Base-by-base conservation (phyloP, 2,113 vertebrate genomes). In the Saiga tatarica region DNA sequence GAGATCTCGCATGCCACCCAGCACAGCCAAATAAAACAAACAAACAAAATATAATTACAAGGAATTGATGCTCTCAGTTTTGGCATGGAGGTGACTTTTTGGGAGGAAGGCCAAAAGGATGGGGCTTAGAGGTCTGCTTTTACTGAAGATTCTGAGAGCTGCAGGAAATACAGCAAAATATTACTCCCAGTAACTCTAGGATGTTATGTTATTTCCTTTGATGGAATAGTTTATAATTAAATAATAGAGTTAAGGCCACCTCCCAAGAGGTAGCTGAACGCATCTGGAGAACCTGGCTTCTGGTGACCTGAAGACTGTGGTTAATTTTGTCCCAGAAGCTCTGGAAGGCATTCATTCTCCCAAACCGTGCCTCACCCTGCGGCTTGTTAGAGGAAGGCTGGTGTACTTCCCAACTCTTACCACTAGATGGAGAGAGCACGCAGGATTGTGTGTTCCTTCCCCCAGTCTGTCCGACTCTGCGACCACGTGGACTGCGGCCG, bases 401-500 rank as follows among this genome's bases (percentile, higher is more conserved):
- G 15, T 84, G 95, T 92, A 47, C 62, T 60, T 94, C 45, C 71
- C 52, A 3, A 0, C 0, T 4, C 0, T 14, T 0, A 59, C 97
- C 97, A 93, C 95, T 47, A 97, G 97, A 81, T 94, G 97, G 95
- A 0, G 52, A 26, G 11, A 79, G 74, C 28, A 7, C 10, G 13
- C 78, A 47, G 74, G 59, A 45, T n/a, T 96, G 2, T 71, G n/a
- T 39, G n/a, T 39, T 71, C 67, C 6, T 19, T 39, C 17, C 9
- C 67, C 23, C n/a, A 2, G 64, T 36, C 64, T 17, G 62, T 9
- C 16, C 21, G 64, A n/a, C n/a, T 64, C 60, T 5, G 64, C 9
- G 2, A 71, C 17, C n/a, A 19, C n/a, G 0, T 11, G 64, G 33
- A 36, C n/a, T 4, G 9, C n/a, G 11, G 64, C n/a, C 4, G 9